phyloP scores from a whole-genome alignment of 2,113 vertebrate genomes.

The Sphyrna mokarran region DNA sequence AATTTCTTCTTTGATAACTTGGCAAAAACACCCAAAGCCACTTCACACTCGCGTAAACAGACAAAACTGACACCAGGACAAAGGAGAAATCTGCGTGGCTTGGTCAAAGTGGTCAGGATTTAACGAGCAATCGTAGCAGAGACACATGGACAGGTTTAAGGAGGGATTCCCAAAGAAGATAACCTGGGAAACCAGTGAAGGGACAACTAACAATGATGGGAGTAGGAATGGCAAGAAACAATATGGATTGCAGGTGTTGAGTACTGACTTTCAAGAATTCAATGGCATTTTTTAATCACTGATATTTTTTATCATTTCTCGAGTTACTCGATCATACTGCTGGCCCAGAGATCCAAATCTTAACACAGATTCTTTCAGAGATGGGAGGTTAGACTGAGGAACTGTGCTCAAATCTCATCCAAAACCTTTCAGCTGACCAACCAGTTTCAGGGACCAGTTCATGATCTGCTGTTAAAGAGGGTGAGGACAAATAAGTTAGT shows the following conservation, averaged over 20 bases:
- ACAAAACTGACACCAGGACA: background rate
- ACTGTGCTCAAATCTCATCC: background rate
- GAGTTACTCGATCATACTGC: too few species aligned
- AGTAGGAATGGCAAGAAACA: background rate
- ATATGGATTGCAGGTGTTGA: background rate
- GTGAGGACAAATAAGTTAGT: background rate
- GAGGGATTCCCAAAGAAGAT: background rate
- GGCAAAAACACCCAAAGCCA: background rate
- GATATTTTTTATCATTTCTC: background rate
- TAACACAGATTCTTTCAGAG: background rate
- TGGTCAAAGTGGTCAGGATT: background rate
- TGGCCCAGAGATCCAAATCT: background rate
- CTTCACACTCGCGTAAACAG: background rate
- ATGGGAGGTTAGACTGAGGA: background rate
- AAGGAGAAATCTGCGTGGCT: background rate
- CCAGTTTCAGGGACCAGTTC: background rate
- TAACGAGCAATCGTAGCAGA: background rate
- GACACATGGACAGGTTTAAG: background rate
- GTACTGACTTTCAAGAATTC: background rate
- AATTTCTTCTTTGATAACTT: background rate
- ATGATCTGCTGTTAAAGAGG: background rate
- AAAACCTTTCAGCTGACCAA: background rate
- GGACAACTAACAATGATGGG: background rate
- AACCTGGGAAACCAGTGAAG: background rate
- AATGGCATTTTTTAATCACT: background rate